Evolutionary conservation across 2,797 vertebrate genomes (phyloP).

Genomic region (Novumbra hubbsi): DNA sequence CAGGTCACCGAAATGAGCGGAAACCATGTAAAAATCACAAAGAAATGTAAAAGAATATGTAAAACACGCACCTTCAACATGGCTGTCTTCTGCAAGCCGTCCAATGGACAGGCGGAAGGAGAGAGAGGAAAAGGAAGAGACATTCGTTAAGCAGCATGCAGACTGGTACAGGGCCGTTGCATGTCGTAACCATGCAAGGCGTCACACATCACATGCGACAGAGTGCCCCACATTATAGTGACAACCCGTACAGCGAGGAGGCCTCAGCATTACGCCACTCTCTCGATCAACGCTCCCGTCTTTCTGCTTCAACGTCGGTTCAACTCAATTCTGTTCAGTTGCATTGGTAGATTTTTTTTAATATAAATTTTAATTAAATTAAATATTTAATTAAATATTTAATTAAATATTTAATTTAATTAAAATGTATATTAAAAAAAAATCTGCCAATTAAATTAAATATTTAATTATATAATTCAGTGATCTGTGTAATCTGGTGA

Average conservation of each 20-base stretch:
- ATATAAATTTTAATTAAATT: too few species aligned
- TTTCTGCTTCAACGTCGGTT: not conserved
- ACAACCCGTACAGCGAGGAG: constrained; percentile 70
- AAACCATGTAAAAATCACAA: constrained; percentile 52
- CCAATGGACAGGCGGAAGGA: constrained; percentile 86
- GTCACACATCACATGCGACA: constrained; percentile 95
- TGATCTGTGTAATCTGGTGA: not conserved
- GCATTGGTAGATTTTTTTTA: too few species aligned
- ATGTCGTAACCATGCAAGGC: constrained; percentile 97
- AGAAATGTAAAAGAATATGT: constrained; percentile 65
- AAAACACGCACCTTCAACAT: constrained; percentile 94
- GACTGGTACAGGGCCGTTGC: constrained; percentile 91
- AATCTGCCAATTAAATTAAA: too few species aligned
- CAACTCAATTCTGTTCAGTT: not conserved
- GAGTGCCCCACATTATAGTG: constrained; percentile 73
- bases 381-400: not conserved
- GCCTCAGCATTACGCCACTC: constrained; percentile 26
- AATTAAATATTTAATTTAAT: not conserved
- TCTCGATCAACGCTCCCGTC: not conserved
- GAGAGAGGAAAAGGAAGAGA: constrained; percentile 94
- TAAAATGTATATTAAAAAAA: too few species aligned
- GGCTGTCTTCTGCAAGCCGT: constrained; percentile 93
- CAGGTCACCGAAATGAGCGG: constrained; percentile 50
- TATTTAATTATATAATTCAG: not conserved
- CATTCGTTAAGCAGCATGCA: constrained; percentile 99